These are phyloP conservation scores for Drosophila prosaltans DNA, from an alignment of 1,140 invertebrate genomes.

Conservation along the genomic window DNA sequence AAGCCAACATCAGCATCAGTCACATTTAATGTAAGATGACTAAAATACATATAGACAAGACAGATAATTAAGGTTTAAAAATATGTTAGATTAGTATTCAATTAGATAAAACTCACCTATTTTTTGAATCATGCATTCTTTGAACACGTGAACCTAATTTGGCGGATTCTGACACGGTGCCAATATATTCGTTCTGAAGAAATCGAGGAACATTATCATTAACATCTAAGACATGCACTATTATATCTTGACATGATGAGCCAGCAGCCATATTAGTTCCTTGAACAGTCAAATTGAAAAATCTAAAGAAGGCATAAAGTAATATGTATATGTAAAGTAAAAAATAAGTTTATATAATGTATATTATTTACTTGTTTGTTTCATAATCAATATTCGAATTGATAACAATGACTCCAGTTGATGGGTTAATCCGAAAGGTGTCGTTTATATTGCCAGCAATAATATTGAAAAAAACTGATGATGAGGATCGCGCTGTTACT, in stretches of 20 bases:
- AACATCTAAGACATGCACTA: constrained; percentile 90
- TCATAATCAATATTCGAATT: constrained; percentile 92
- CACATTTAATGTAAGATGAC: constrained; percentile 91
- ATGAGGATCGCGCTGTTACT: constrained; percentile 90
- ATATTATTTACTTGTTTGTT: constrained; percentile 80
- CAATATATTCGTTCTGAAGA: constrained; percentile 87
- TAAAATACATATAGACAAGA: constrained; percentile 70
- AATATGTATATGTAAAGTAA: not conserved
- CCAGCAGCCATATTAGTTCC: constrained; percentile 94
- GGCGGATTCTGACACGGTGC: constrained; percentile 89
- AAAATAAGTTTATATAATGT: not conserved
- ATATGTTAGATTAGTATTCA: not conserved
- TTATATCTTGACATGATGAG: constrained; percentile 87
- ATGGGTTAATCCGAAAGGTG: constrained; percentile 92
- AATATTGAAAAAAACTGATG: constrained; percentile 92
- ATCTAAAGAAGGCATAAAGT: constrained; percentile 75
- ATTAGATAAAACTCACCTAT: constrained; percentile 40
- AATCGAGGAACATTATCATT: constrained; percentile 95
- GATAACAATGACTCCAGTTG: constrained; percentile 91
- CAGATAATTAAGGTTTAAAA: not conserved
- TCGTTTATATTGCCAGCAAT: constrained; percentile 89
- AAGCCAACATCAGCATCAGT: constrained; percentile 91
- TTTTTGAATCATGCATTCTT: constrained; percentile 75
- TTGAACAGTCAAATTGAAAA: constrained; percentile 92
- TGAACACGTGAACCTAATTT: constrained; percentile 89